Evolutionary conservation across 2,888 invertebrate genomes (phyloP).

Genomic region (Hermodice carunculata): DNA sequence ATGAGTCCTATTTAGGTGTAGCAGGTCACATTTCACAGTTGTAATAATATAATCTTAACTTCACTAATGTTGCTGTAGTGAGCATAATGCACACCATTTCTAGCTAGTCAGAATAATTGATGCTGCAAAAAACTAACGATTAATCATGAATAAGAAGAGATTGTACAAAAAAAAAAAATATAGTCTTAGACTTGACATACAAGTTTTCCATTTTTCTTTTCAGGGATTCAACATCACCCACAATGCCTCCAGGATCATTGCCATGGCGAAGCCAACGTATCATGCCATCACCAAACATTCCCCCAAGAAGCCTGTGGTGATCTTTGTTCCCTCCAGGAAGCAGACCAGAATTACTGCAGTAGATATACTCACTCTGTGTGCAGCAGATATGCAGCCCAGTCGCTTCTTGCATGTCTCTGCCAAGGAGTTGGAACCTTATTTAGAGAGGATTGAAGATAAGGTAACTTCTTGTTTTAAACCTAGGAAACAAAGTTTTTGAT

Average conservation of each 20-base stretch:
- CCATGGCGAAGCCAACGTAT: conserved; percentile 98
- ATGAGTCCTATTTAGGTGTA: too few relatives aligned
- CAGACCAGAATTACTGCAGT: conserved; percentile 95
- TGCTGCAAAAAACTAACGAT: not conserved
- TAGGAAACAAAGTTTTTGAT: too few relatives aligned
- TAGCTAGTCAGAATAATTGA: too few relatives aligned
- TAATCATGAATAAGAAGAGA: not conserved
- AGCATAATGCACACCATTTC: too few relatives aligned
- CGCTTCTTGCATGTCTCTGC: conserved; percentile 86
- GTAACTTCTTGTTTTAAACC: too few relatives aligned
- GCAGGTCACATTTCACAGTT: too few relatives aligned
- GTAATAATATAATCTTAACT: too few relatives aligned
- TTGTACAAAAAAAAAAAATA: not conserved
- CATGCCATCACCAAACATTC: conserved; percentile 82
- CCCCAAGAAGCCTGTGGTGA: conserved; percentile 64
- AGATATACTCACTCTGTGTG: conserved; percentile 93
- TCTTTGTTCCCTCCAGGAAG: conserved; percentile 78
- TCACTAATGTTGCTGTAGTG: too few relatives aligned
- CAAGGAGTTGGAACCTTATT: conserved; percentile 88
- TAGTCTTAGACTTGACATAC: not conserved
- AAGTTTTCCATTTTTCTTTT: conserved; percentile 18
- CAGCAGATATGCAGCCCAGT: conserved; percentile 87
- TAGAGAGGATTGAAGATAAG: conserved; percentile 89
- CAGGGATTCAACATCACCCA: conserved; percentile 98
- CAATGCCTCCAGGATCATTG: conserved; percentile 93